Evolutionary conservation across 2,797 vertebrate species (phyloP), one percentile per base, ranked within the genome.

Genomic region (Fringilla coelebs): DNA sequence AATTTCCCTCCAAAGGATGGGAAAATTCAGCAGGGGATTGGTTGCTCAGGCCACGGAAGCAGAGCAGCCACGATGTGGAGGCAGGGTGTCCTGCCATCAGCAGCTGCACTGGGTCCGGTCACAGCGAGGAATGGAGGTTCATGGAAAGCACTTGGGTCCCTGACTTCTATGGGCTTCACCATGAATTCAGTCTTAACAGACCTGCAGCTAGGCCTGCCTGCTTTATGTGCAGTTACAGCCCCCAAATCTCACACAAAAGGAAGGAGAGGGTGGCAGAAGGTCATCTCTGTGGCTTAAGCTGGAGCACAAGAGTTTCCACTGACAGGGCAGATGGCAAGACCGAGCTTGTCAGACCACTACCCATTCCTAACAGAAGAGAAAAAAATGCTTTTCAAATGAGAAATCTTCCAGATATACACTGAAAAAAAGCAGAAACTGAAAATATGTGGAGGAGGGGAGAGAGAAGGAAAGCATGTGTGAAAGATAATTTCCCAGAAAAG

Each of bases 351-450:
- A 93, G 88, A 87, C 63, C 4, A 5, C 63, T 84, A 60, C 55
- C 67, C n/a, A 1, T 85, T 95, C 72, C 65, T 77, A 89, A 68
- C 32, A 90, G 86, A 73, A 75, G 19, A 84, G 48, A 89, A 93
- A 94, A 94, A 94, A 80, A 77, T 17, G 63, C 78, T 90, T 95
- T 83, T 90, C 81, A 89, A 89, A 93, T 93, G 83, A 90, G 74
- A 95, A 91, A 85, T 80, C 80, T 83, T 89, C 81, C 74, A 90
- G 80, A 87, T 93, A 89, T 74, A 29, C 48, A 40, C 57, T 68
- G 83, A 82, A 96, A 93, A 90, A 91, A 94, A 81, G 9, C 96
- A 94, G 90, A 95, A 96, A 76, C 67, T 85, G 60, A 93, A 93
- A 93, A 87, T 91, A 93, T 36, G 71, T 24, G 3, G 40, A 21